Evolutionary conservation across 2,888 invertebrate genomes (phyloP).

Genomic region (Himalopsyche tibetana): DNA sequence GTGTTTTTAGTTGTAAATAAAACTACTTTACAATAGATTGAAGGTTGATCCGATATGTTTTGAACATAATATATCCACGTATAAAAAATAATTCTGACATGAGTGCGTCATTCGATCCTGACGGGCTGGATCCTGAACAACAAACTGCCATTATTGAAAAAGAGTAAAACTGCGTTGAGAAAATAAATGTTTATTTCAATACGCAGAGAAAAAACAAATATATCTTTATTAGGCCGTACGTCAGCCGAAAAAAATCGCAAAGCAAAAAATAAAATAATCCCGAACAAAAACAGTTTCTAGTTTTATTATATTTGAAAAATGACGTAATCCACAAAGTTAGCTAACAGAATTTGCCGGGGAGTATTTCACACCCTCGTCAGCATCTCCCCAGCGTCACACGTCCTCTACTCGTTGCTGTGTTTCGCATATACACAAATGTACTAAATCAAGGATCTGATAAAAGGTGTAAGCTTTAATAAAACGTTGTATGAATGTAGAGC

Average conservation of each 20-base stretch:
- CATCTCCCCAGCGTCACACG: not conserved
- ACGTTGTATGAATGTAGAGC: no score
- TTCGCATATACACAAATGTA: no score
- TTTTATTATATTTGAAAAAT: slow-evolving; percentile 19
- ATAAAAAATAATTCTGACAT: no score
- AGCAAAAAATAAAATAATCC: not conserved
- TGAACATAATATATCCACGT: no score
- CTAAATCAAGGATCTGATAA: no score
- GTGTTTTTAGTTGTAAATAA: no score
- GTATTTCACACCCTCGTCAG: not conserved
- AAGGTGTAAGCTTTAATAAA: no score
- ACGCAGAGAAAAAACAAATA: not conserved
- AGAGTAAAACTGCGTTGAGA: not conserved
- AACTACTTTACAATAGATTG: no score
- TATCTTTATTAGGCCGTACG: not conserved
- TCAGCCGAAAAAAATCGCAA: not conserved
- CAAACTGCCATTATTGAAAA: no score
- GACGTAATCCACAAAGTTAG: not conserved
- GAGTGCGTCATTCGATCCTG: no score
- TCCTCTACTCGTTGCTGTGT: not conserved
- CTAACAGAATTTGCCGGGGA: not conserved
- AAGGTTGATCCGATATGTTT: no score
- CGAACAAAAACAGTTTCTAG: not conserved
- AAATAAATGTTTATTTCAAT: not conserved
- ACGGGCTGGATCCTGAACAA: no score